phyloP scores from a whole-genome alignment of 35 echinoderm and acorn worm genomes.

The Ophiothrix spiculata region DNA sequence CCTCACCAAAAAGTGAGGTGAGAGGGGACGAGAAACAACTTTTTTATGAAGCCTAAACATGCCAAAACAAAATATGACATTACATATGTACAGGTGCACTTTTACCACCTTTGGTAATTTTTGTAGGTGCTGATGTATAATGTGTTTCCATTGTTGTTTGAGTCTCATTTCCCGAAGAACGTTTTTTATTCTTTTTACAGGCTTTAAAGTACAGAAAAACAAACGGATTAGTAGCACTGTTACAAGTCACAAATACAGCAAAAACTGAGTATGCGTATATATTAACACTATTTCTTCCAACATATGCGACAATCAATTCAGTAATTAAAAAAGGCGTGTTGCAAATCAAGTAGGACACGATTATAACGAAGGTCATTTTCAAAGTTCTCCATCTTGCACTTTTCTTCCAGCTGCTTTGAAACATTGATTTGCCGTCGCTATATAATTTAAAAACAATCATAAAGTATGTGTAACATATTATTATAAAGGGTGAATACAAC shows the following conservation, averaged over 20 bases:
- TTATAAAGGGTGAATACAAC: conserved; percentile 63
- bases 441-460: conserved; percentile 64
- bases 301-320: conserved; percentile 54
- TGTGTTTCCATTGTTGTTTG: conserved; percentile 1
- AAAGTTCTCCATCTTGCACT: conserved; percentile 74
- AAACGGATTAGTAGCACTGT: conserved; percentile 82
- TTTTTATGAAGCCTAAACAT: no score
- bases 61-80: background rate
- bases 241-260: conserved; percentile 70
- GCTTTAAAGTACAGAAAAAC: conserved; percentile 85
- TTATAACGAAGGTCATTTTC: conserved; percentile 96
- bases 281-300: conserved; percentile 11
- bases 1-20: no score
- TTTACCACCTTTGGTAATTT: background rate
- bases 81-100: background rate
- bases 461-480: conserved; percentile 70
- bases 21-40: no score
- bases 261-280: conserved; percentile 62
- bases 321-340: conserved; percentile 74
- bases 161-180: conserved; percentile 19
- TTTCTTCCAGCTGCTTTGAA: conserved; percentile 75
- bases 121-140: background rate
- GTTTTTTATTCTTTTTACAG: conserved; percentile 38
- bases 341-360: conserved; percentile 77
- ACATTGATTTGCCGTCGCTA: conserved; percentile 54